A percentile compares a stretch with the other conserved stretches of the same genome.
These are phyloP conservation scores for Leptinotarsa haldemani DNA, from an alignment of 2,888 invertebrate genomes.

Conservation along the genomic window DNA sequence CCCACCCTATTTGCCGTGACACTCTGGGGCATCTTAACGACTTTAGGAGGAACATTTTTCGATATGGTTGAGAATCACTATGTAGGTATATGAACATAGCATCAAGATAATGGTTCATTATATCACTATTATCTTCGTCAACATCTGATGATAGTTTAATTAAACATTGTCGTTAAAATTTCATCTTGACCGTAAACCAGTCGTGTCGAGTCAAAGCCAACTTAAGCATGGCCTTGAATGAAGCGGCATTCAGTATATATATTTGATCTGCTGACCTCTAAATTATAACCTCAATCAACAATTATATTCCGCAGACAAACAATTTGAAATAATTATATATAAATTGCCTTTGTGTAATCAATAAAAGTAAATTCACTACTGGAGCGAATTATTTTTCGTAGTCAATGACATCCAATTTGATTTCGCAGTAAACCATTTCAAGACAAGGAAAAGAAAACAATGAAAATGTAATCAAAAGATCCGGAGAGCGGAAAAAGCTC, in stretches of 20 bases:
- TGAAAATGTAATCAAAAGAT: neutral
- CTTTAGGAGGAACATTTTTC: too few species aligned
- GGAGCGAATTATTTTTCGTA: neutral
- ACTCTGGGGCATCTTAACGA: too few species aligned
- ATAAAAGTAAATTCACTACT: neutral
- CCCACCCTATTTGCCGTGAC: too few species aligned
- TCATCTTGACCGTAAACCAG: neutral
- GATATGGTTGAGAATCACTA: too few species aligned
- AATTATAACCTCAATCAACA: neutral
- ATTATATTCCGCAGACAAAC: neutral
- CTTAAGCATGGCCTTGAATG: neutral
- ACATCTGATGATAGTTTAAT: neutral
- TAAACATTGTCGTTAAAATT: neutral
- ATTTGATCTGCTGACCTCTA: neutral
- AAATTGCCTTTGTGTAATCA: neutral
- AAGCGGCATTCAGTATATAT: neutral
- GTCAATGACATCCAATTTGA: neutral
- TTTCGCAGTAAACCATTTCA: neutral
- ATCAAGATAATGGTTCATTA: neutral
- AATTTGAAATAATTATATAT: neutral
- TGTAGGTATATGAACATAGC: too few species aligned
- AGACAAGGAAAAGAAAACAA: neutral
- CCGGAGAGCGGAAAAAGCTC: neutral
- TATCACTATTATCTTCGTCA: neutral
- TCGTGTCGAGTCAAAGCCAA: neutral